A percentile compares a stretch with the other conserved stretches of the same genome.
Conservation (phyloP, 64 coral and sea anemone species). For the Pachyseris speciosa region DNA sequence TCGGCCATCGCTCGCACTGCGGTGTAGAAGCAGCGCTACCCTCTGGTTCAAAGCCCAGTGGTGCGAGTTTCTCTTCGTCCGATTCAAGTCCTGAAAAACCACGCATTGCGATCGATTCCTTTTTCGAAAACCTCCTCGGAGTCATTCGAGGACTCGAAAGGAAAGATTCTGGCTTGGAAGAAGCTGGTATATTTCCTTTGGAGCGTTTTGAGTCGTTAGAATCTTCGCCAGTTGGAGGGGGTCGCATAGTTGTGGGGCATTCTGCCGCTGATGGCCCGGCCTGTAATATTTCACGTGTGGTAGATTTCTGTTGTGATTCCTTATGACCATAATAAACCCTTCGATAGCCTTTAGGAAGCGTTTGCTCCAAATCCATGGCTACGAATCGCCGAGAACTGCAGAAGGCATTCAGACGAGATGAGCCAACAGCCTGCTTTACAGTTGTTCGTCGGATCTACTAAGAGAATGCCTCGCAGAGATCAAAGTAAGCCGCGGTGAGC, state of each 20-base stretch:
- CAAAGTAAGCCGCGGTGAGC: conserved; percentile 87
- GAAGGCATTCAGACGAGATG: conserved; percentile 71
- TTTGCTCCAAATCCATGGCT: conserved; percentile 80
- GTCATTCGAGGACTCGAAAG: conserved; percentile 71
- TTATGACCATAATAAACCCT: conserved; percentile 51
- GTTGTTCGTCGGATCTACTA: conserved; percentile 78
- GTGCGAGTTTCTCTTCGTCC: conserved; percentile 91
- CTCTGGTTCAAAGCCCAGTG: conserved; percentile 91
- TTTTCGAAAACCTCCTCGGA: conserved; percentile 76
- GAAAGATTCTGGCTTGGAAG: conserved; percentile 64
- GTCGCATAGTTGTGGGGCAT: conserved; percentile 69
- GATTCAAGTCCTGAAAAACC: conserved; percentile 61
- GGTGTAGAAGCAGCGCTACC: conserved; percentile 81
- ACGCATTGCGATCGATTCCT: conserved; percentile 64
- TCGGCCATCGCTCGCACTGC: conserved; percentile 77
- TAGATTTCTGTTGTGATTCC: conserved; percentile 74
- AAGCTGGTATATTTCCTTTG: conserved; percentile 42
- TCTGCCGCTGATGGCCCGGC: conserved; percentile 31
- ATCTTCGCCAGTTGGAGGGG: conserved; percentile 93
- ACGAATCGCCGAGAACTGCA: conserved; percentile 33
- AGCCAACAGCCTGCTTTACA: conserved; percentile 68
- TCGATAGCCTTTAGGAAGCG: conserved; percentile 34
- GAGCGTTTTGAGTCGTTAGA: conserved; percentile 73
- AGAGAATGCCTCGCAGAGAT: conserved; percentile 95
- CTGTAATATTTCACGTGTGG: conserved; percentile 88